A percentile compares a stretch with the other conserved stretches of the same genome.
Conservation (phyloP, 2,113 vertebrate species). For the Hystrix cristata region DNA sequence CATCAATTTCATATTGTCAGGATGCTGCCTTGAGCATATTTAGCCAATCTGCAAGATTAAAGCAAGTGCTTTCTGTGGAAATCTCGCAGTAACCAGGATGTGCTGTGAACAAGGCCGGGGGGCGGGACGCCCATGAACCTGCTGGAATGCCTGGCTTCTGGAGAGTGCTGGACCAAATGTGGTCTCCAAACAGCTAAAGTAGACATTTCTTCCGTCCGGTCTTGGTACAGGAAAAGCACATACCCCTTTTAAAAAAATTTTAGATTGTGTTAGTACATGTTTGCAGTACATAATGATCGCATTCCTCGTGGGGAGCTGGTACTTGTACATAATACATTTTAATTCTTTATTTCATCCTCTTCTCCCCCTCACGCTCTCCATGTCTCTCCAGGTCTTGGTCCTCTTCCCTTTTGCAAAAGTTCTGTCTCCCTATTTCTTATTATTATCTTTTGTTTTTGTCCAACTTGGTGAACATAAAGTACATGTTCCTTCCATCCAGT, state of each 20-base stretch:
- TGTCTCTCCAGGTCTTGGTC: neutral
- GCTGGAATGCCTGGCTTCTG: neutral
- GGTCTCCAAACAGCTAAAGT: rapidly evolving
- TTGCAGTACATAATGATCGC: neutral
- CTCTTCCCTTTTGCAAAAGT: neutral
- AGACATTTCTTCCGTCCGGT: neutral
- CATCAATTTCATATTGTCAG: constrained; percentile 61
- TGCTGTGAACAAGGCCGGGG: neutral
- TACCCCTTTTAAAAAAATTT: neutral
- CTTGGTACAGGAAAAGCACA: neutral
- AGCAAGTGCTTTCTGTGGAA: constrained; percentile 31
- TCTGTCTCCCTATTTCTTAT: neutral
- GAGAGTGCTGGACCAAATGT: rapidly evolving
- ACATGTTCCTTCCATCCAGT: neutral
- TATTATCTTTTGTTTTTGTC: neutral
- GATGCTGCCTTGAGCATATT: constrained; percentile 55
- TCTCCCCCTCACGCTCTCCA: too few species aligned
- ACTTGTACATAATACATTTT: neutral
- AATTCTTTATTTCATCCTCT: neutral
- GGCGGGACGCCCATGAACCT: neutral
- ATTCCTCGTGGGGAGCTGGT: neutral
- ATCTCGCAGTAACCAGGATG: constrained; percentile 4
- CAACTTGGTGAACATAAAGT: neutral
- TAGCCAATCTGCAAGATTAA: constrained; percentile 58
- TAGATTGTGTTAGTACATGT: neutral